Percentiles rank a stretch among this genome's conserved stretches.
Conservation (phyloP, 2,888 invertebrate genomes). For the Fragum fragum region DNA sequence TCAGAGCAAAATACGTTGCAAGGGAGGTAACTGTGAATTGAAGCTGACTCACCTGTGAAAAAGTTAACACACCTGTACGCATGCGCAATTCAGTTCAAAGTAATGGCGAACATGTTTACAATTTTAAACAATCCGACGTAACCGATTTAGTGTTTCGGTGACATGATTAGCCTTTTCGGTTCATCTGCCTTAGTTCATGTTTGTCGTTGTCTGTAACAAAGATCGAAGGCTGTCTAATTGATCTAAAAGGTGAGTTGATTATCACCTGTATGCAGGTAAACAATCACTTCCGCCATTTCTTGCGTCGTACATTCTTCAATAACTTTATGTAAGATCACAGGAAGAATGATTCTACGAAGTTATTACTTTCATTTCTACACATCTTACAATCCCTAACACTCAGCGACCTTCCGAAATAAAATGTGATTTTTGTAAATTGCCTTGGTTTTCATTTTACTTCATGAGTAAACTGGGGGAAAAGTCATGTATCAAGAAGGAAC, state of each 20-base stretch:
- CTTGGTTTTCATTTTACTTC: too few species aligned
- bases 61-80: slow-evolving; percentile 63
- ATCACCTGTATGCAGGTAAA: neutral
- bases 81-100: slow-evolving; percentile 55
- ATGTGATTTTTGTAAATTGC: too few species aligned
- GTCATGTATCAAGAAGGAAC: too few species aligned
- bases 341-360: too few species aligned
- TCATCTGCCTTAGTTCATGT: neutral
- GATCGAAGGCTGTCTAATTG: neutral
- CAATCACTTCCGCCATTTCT: slow-evolving; percentile 61
- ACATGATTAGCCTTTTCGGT: neutral
- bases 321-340: neutral
- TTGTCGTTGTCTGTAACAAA: neutral
- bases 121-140: slow-evolving; percentile 39
- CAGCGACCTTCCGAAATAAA: too few species aligned
- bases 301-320: neutral
- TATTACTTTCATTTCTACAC: too few species aligned
- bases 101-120: slow-evolving; percentile 69
- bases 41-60: slow-evolving; percentile 53
- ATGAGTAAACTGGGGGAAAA: too few species aligned
- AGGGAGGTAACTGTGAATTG: neutral
- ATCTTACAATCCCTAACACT: too few species aligned
- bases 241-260: neutral
- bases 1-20: neutral
- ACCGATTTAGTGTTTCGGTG: slow-evolving; percentile 12